phyloP scores from a whole-genome alignment of 2,113 vertebrate species.

The Dipodomys spectabilis region DNA sequence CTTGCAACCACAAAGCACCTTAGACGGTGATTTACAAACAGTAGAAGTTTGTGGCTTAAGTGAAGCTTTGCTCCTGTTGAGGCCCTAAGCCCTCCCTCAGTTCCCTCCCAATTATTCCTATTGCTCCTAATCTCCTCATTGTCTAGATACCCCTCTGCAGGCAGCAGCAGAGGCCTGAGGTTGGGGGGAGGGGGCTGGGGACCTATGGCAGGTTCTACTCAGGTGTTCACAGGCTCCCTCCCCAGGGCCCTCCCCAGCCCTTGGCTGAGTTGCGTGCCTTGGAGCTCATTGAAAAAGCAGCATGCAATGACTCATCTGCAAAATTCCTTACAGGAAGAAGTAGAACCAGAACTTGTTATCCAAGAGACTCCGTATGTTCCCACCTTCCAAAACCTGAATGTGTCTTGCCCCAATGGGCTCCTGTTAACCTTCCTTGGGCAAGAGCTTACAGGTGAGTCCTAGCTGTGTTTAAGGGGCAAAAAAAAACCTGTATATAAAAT shows the following conservation, averaged over 20 bases:
- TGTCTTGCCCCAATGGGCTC: constrained; percentile 93
- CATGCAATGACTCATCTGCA: neutral
- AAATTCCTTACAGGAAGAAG: constrained; percentile 78
- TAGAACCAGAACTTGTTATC: constrained; percentile 65
- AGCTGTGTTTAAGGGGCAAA: neutral
- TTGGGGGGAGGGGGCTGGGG: too few relatives aligned
- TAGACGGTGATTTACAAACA: neutral
- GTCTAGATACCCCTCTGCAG: neutral
- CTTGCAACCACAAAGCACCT: neutral
- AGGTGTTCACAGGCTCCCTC: neutral
- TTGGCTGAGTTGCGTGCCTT: neutral
- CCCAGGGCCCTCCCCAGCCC: neutral
- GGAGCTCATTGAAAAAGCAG: constrained; percentile 5
- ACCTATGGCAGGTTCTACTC: neutral
- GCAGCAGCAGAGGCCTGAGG: too few relatives aligned
- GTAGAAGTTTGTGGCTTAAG: neutral
- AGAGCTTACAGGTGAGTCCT: constrained; percentile 84
- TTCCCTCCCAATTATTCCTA: neutral
- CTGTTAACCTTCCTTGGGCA: constrained; percentile 89
- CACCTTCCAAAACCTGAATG: constrained; percentile 87
- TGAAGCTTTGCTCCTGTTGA: neutral
- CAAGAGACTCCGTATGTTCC: constrained; percentile 44
- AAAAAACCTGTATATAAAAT: neutral
- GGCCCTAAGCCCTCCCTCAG: neutral
- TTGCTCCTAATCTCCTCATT: neutral